Evolutionary conservation across 2,888 invertebrate genomes (phyloP).

Genomic region (Itoplectis maculator): DNA sequence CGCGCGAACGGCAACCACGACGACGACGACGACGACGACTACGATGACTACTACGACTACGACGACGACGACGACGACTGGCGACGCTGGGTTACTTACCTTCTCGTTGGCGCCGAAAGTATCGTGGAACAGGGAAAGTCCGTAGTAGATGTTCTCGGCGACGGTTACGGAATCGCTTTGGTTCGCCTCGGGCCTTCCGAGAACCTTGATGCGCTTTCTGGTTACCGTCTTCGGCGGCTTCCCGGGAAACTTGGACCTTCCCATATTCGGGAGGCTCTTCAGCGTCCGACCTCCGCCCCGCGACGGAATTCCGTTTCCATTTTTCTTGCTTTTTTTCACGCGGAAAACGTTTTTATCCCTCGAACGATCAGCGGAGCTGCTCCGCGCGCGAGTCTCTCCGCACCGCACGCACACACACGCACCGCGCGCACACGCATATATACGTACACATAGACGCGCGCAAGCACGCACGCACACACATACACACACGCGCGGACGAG

Average conservation of each 20-base stretch:
- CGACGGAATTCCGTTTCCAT: conserved; percentile 80
- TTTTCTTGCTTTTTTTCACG: too few relatives aligned
- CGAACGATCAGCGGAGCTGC: too few relatives aligned
- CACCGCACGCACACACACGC: too few relatives aligned
- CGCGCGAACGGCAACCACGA: too few relatives aligned
- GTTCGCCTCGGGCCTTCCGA: conserved; percentile 87
- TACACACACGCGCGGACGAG: conserved; percentile 73
- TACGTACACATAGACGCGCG: conserved; percentile 73
- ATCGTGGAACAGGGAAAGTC: conserved; percentile 83
- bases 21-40: neutral
- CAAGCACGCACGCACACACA: too few relatives aligned
- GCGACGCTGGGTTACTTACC: too few relatives aligned
- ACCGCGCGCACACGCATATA: too few relatives aligned
- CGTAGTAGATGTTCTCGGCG: conserved; percentile 85
- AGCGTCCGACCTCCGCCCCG: conserved; percentile 85
- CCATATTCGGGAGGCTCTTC: conserved; percentile 89
- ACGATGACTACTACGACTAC: neutral
- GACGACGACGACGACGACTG: conserved; percentile 9
- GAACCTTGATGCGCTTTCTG: conserved; percentile 93
- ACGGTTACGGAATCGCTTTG: conserved; percentile 85
- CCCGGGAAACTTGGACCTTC: conserved; percentile 94
- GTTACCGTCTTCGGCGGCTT: conserved; percentile 95
- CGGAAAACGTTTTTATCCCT: conserved; percentile 61
- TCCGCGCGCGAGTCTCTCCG: too few relatives aligned
- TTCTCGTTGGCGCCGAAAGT: conserved; percentile 83